These are phyloP conservation scores for Pachyseris speciosa DNA, from an alignment of 64 coral and sea anemone species.

Conservation along the genomic window DNA sequence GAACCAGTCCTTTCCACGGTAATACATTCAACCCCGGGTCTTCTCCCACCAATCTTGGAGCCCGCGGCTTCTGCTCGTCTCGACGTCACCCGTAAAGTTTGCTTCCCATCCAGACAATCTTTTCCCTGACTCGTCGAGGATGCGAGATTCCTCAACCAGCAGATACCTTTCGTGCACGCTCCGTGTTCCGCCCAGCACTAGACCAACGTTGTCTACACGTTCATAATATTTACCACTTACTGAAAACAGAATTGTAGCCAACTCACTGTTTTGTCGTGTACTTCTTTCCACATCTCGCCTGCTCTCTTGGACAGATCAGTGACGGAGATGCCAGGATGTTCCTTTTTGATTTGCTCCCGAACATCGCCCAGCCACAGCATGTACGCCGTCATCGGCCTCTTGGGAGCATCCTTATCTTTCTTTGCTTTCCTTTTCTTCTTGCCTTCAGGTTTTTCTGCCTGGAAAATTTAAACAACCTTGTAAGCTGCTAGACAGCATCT, in stretches of 20 bases:
- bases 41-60: too few relatives aligned
- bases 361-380: slow-evolving; percentile 88
- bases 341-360: slow-evolving; percentile 78
- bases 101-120: too few relatives aligned
- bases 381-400: slow-evolving; percentile 82
- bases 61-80: too few relatives aligned
- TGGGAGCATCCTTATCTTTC: slow-evolving; percentile 93
- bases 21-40: too few relatives aligned
- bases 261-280: slow-evolving; percentile 90
- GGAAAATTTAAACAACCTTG: background rate
- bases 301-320: slow-evolving; percentile 88
- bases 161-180: too few relatives aligned
- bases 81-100: too few relatives aligned
- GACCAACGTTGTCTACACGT: background rate
- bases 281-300: slow-evolving; percentile 90
- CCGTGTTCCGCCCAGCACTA: too few relatives aligned
- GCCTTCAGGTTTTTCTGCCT: slow-evolving; percentile 54
- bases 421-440: slow-evolving; percentile 71
- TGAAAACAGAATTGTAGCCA: background rate
- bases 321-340: slow-evolving; percentile 91
- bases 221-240: background rate
- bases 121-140: too few relatives aligned
- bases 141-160: too few relatives aligned
- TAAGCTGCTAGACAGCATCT: background rate
- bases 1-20: too few relatives aligned